Conservation (phyloP, 2,113 vertebrate genomes). For the Atlantisia rogersi region DNA sequence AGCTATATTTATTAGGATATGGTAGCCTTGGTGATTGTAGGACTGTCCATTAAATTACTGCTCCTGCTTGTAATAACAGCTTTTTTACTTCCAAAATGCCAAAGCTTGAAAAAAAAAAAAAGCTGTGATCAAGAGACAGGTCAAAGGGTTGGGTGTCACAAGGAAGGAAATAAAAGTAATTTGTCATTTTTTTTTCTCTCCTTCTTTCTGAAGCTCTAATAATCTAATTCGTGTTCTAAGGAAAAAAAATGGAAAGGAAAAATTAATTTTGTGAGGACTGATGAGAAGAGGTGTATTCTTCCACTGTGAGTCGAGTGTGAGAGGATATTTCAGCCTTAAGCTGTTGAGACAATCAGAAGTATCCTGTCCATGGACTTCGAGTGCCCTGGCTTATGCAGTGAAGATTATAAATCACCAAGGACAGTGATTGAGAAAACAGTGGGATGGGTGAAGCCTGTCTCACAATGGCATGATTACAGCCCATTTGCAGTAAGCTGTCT, state of each 20-base stretch:
- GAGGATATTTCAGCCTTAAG: neutral
- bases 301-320: neutral
- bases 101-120: neutral
- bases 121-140: neutral
- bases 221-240: neutral
- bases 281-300: neutral
- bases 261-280: neutral
- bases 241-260: neutral
- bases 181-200: neutral
- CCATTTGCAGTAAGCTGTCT: neutral
- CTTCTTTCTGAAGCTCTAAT: neutral
- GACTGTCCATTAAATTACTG: neutral
- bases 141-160: neutral
- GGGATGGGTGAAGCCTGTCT: neutral
- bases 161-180: neutral
- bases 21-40: neutral
- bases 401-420: neutral
- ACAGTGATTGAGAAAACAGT: neutral
- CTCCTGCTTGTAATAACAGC: neutral
- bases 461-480: neutral
- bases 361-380: neutral
- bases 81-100: neutral
- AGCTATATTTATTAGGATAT: neutral
- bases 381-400: neutral
- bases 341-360: neutral